These are phyloP conservation scores for Scrobipalpa atriplicella DNA, from an alignment of 2,888 invertebrate species.

Conservation along the genomic window DNA sequence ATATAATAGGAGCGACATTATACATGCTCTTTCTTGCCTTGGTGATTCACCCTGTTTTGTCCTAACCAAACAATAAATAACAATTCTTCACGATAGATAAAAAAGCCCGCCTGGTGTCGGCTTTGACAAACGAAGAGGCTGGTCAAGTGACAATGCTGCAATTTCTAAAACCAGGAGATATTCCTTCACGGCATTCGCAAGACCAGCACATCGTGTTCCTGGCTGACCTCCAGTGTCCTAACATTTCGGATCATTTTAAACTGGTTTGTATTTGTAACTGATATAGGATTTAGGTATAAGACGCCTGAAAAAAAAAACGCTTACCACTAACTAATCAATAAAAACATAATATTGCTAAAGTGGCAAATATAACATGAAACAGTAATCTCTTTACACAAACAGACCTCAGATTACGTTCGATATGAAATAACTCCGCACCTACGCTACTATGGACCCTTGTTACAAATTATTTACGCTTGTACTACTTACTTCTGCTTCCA, in stretches of 20 bases:
- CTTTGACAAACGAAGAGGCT: conserved; percentile 45
- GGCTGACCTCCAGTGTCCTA: conserved; percentile 58
- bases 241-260: conserved; percentile 49
- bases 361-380: too few species aligned
- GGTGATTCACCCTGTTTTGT: conserved; percentile 35
- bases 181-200: conserved; percentile 44
- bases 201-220: conserved; percentile 61
- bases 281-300: too few species aligned
- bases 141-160: conserved; percentile 50
- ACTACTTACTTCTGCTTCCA: conserved; percentile 35
- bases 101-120: conserved; percentile 51
- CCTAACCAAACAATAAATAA: not conserved
- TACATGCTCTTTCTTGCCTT: too few species aligned
- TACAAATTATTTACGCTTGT: not conserved
- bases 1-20: too few species aligned
- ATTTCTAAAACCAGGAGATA: conserved; percentile 44
- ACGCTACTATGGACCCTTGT: too few species aligned
- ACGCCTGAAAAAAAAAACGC: too few species aligned
- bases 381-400: too few species aligned
- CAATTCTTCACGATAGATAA: conserved; percentile 44
- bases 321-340: too few species aligned
- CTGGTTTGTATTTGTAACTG: conserved; percentile 42
- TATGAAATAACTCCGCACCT: too few species aligned
- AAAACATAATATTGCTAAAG: too few species aligned
- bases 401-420: too few species aligned